A percentile compares a stretch with the other conserved stretches of the same genome.
Conservation (phyloP, 2,888 invertebrate species). For the Calameuta pallipes region DNA sequence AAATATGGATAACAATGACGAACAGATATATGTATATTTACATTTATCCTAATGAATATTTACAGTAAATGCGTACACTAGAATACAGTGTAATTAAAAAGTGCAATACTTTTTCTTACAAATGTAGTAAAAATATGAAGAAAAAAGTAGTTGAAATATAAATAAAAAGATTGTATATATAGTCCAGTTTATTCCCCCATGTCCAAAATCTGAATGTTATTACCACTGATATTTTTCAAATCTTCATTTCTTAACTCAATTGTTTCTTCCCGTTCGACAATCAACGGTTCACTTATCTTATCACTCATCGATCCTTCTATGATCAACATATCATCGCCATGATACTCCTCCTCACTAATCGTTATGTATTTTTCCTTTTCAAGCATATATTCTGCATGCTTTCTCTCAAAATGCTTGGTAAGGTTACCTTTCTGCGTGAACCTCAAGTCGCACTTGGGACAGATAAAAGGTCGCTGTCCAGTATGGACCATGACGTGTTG, state of each 20-base stretch:
- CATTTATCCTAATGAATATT: too few species aligned
- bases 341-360: constrained; percentile 15
- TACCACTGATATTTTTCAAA: neutral
- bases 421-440: constrained; percentile 44
- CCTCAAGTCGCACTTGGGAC: constrained; percentile 31
- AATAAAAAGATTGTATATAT: too few species aligned
- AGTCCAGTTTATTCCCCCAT: neutral
- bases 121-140: too few species aligned
- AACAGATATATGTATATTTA: too few species aligned
- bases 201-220: neutral
- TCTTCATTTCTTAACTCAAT: constrained; percentile 16
- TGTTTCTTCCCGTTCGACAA: constrained; percentile 28
- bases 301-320: constrained; percentile 18
- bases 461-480: constrained; percentile 39
- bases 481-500: constrained; percentile 44
- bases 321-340: constrained; percentile 14
- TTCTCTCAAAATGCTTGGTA: constrained; percentile 34
- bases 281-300: constrained; percentile 12
- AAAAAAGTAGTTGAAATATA: too few species aligned
- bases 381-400: constrained; percentile 24
- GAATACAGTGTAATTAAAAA: too few species aligned
- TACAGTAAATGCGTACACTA: too few species aligned
- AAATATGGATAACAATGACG: too few species aligned
- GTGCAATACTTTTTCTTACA: too few species aligned
- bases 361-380: constrained; percentile 9